Evolutionary conservation across 2,888 invertebrate genomes (phyloP), one percentile per base, ranked within the genome.

Genomic region (Nemoura dubitans): DNA sequence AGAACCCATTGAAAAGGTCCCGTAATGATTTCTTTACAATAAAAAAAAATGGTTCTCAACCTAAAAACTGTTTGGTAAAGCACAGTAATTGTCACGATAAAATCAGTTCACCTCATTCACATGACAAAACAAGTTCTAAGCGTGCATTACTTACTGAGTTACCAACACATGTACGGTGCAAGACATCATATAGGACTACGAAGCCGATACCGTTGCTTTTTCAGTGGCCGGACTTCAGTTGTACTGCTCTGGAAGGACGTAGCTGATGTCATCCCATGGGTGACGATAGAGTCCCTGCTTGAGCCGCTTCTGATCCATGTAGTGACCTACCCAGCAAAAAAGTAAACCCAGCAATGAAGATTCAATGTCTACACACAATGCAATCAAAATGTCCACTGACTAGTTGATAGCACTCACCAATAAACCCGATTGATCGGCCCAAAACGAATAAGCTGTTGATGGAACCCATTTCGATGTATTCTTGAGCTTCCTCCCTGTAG

Each of bases 241-340:
- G 91, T 94, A 94, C 90, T 94, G 94, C 90, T 97, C 96, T 5
- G 97, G 96, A 90, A 97, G 92, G 88, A 97, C 95, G 91, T 97
- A 97, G 0, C 96, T 96, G 92, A 99, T 99, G 91, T 99, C 99
- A 91, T 99, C 99, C 99, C 99, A 99, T 0, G 99, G 99, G 92
- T 99, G 99, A 89, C 99, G 96, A 93, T 99, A 99, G 3, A 99
- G 94, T 7, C 99, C 99, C 93, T 99, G 99, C 91, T 99, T 99
- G 92, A 99, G 94, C 89, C 99, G 94, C 93, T 98, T 98, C 93
- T 99, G 99, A 92, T 99, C 99, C 93, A 99, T 95, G 92, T 96
- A 99, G 91, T 99, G 99, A 25, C 99, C 95, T 95, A 89, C 16
- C 27, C 5, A 82, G 29, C 82, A 82, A 82, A 26, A 1, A n/a